Base-by-base conservation (phyloP, 2,797 vertebrate genomes). In the Gephyroberyx darwinii region DNA sequence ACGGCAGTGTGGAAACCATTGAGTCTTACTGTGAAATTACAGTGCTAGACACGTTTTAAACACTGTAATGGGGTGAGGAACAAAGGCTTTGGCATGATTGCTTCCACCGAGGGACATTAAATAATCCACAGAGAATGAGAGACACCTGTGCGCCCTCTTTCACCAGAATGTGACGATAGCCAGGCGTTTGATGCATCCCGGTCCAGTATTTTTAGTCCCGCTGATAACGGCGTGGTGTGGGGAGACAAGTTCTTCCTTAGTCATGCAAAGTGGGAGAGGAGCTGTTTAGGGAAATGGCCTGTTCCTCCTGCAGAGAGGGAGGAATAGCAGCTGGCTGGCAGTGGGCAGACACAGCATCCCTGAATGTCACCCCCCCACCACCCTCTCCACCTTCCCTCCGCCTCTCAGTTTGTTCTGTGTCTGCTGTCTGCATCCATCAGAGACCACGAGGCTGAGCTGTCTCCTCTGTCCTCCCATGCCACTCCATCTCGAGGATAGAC, bases 181-280 rank as follows among this genome's bases (percentile, higher is more conserved):
- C 77, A 74, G 83, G 80, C 83, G 70, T 85, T 9, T 71, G 62
- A 78, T 54, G 4, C 67, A 84, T 84, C 75, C 56, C 71, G 53
- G 74, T 82, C 79, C 45, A 30, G 80, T 90, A 88, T 90, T 90
- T 91, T 90, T 89, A 87, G 89, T 67, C 76, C 79, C 48, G 72
- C 87, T 87, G 83, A 87, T 86, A 91, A 81, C 35, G 20, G 75
- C 76, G 50, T 72, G 84, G 72, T 65, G 80, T 71, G 74, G 57
- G 22, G 67, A 75, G 71, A 80, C 77, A 75, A 78, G 81, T 83
- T 85, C 80, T 72, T 79, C 55, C 77, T 80, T 73, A 84, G 90
- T 83, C 82, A 82, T 86, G 85, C 80, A 79, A 73, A 84, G 74
- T 17, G 37, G 62, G 71, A 77, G 69, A 63, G 69, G 65, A 66